Evolutionary conservation across 2,888 invertebrate species (phyloP).

Genomic region (Eilema griseolum): DNA sequence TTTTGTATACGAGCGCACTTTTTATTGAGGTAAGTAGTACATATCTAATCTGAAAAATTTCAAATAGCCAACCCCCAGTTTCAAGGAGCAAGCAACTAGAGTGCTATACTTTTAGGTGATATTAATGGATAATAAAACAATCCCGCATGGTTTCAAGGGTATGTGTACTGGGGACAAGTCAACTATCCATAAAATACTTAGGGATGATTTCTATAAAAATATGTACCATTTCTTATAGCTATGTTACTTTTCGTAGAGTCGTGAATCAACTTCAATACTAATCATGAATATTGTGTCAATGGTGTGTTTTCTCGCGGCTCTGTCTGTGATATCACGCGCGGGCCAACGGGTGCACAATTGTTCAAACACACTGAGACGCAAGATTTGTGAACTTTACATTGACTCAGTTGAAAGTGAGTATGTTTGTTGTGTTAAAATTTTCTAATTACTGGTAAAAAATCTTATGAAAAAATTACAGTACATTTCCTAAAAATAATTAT

Average conservation of each 20-base stretch:
- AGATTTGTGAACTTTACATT: conserved; percentile 52
- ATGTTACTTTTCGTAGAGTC: conserved; percentile 38
- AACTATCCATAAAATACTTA: background rate
- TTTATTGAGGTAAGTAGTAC: conserved; percentile 45
- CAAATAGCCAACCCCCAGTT: background rate
- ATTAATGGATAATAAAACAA: background rate
- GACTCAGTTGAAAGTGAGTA: conserved; percentile 50
- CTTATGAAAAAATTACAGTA: background rate
- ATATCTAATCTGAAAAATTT: background rate
- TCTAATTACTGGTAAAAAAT: background rate
- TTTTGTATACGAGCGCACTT: conserved; percentile 41
- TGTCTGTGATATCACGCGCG: conserved; percentile 49
- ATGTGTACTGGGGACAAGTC: too few species aligned
- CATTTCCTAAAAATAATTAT: too few species aligned
- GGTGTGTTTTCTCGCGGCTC: conserved; percentile 39
- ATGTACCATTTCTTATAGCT: background rate
- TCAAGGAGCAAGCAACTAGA: background rate
- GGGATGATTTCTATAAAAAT: too few species aligned
- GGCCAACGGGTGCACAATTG: conserved; percentile 57
- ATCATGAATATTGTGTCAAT: conserved; percentile 32
- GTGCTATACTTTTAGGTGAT: background rate
- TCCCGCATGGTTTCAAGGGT: too few species aligned
- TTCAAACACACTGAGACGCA: conserved; percentile 43
- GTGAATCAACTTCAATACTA: conserved; percentile 15
- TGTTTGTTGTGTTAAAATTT: background rate